phyloP scores from a whole-genome alignment of 2,888 invertebrate species.

The Meteorus colon region DNA sequence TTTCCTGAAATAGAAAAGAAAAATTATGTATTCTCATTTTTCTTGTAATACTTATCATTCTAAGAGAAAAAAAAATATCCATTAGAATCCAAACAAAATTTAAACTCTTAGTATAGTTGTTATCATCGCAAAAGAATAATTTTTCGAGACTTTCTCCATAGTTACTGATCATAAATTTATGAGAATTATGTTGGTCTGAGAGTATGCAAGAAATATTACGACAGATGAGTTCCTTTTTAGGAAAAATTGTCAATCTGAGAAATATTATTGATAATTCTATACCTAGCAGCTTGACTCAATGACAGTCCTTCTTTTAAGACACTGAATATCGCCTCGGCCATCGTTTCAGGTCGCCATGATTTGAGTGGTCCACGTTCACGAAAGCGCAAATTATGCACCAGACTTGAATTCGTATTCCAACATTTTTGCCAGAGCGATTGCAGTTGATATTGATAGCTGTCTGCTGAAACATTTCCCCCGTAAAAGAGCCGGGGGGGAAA shows the following conservation, averaged over 20 bases:
- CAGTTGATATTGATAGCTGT: conserved; percentile 95
- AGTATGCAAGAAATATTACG: no score
- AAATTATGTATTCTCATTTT: conserved; percentile 22
- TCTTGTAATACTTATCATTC: neutral
- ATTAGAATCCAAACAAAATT: no score
- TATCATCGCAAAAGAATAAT: no score
- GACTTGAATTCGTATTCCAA: conserved; percentile 94
- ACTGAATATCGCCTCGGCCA: conserved; percentile 95
- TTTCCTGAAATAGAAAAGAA: conserved; percentile 77
- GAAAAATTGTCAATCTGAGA: no score
- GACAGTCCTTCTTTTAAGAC: conserved; percentile 93
- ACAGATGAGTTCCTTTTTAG: no score
- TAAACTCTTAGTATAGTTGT: no score
- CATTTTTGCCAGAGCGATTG: conserved; percentile 98
- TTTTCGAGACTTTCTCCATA: no score
- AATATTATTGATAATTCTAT: conserved; percentile 21
- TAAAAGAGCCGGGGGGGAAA: conserved; percentile 58
- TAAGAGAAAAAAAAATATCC: no score
- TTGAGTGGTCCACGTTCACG: conserved; percentile 93
- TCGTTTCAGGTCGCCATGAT: conserved; percentile 95
- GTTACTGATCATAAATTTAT: no score
- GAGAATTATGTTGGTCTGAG: no score
- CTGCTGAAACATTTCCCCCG: conserved; percentile 78
- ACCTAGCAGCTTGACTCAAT: conserved; percentile 87
- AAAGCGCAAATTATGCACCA: conserved; percentile 92